Percentiles rank a stretch among this genome's conserved stretches.
These are phyloP conservation scores for Ispidina picta DNA, from an alignment of 2,797 vertebrate species.

Conservation along the genomic window DNA sequence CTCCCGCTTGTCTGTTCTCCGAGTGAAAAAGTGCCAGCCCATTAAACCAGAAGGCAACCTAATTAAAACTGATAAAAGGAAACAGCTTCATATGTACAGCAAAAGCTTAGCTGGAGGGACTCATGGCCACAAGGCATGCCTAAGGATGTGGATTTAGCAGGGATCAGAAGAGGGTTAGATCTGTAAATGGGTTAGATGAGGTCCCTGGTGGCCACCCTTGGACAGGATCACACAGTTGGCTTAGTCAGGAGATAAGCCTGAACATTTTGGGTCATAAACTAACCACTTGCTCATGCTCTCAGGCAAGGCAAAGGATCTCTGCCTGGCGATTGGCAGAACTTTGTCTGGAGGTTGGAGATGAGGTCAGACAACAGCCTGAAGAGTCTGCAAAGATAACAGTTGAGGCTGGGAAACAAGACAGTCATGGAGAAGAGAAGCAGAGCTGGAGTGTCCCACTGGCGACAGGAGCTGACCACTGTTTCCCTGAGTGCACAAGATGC, in stretches of 20 bases:
- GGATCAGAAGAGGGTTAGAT: constrained; percentile 39
- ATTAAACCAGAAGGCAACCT: neutral
- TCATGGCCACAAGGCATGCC: neutral
- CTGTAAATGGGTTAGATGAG: constrained; percentile 28
- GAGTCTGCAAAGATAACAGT: neutral
- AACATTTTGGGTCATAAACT: neutral
- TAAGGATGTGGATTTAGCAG: constrained; percentile 43
- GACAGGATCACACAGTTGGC: neutral
- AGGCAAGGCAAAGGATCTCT: neutral
- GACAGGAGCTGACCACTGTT: neutral
- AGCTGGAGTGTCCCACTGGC: neutral
- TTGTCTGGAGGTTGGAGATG: neutral
- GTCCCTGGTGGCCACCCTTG: neutral
- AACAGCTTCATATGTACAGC: neutral
- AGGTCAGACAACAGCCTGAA: neutral
- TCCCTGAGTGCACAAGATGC: neutral
- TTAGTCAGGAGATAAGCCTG: neutral
- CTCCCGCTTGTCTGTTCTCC: neutral
- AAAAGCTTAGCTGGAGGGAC: constrained; percentile 10
- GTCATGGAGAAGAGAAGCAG: neutral
- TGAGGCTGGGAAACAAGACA: neutral
- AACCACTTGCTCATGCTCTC: neutral
- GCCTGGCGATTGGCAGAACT: neutral
- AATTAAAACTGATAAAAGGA: constrained; percentile 54
- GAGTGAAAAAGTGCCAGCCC: neutral